Conservation (phyloP, 2,888 invertebrate genomes). For the Neelides folsomi region DNA sequence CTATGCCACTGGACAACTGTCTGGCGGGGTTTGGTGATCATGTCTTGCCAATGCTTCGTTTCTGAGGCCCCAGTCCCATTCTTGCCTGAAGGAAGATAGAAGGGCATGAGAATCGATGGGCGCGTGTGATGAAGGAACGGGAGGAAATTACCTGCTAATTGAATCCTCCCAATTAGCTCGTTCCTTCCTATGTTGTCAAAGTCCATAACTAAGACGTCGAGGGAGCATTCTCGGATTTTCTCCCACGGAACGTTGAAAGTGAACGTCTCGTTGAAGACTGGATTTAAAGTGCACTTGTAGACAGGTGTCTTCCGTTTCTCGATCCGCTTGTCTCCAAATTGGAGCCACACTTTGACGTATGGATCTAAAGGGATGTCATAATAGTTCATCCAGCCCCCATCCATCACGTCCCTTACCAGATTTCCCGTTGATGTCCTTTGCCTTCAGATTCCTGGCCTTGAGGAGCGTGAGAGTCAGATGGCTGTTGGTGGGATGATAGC, state of each 20-base stretch:
- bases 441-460: slow-evolving; percentile 86
- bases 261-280: slow-evolving; percentile 90
- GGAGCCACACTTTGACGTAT: slow-evolving; percentile 95
- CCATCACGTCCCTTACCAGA: slow-evolving; percentile 48
- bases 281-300: slow-evolving; percentile 85
- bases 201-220: slow-evolving; percentile 93
- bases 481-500: slow-evolving; percentile 92
- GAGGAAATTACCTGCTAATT: slow-evolving; percentile 61
- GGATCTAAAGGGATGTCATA: slow-evolving; percentile 58
- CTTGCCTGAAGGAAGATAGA: slow-evolving; percentile 55
- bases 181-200: slow-evolving; percentile 91
- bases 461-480: slow-evolving; percentile 76
- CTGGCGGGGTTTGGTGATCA: slow-evolving; percentile 92
- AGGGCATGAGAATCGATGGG: neutral
- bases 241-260: slow-evolving; percentile 95
- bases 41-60: slow-evolving; percentile 96
- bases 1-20: slow-evolving; percentile 95
- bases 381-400: neutral
- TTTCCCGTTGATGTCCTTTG: slow-evolving; percentile 91
- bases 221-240: slow-evolving; percentile 83
- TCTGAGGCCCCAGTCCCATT: slow-evolving; percentile 89
- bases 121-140: neutral
- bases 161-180: slow-evolving; percentile 81
- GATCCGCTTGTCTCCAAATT: slow-evolving; percentile 84
- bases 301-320: slow-evolving; percentile 93